phyloP scores from a whole-genome alignment of 1,140 invertebrate species.

The Galleria mellonella region DNA sequence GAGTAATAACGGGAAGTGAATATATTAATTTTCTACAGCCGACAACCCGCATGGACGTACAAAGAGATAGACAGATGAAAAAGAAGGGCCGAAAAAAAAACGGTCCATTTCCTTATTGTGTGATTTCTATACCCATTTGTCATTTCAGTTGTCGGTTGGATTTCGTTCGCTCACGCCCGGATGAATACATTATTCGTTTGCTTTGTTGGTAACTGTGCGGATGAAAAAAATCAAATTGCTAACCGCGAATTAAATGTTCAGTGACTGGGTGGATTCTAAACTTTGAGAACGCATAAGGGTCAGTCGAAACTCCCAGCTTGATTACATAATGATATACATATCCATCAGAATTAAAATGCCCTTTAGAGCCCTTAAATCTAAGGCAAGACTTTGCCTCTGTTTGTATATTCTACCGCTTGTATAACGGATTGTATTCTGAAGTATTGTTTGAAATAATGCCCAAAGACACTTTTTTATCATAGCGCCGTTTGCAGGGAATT shows the following conservation, averaged over 20 bases:
- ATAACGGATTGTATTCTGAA: no score
- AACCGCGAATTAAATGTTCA: conserved; percentile 7
- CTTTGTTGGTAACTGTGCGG: conserved; percentile 14
- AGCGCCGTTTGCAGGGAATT: no score
- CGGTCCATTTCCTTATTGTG: conserved; percentile 25
- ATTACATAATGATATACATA: no score
- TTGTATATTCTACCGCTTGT: no score
- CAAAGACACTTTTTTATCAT: no score
- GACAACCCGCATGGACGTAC: not conserved
- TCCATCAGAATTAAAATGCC: no score
- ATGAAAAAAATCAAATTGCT: conserved; percentile 17
- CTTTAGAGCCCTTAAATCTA: no score
- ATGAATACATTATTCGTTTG: conserved; percentile 23
- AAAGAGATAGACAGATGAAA: not conserved
- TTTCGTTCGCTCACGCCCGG: conserved; percentile 3
- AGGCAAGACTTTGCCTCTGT: no score
- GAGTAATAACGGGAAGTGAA: not conserved
- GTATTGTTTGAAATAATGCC: no score
- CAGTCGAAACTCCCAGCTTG: no score
- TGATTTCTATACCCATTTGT: conserved; percentile 27
- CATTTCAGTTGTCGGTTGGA: conserved; percentile 16
- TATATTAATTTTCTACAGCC: not conserved
- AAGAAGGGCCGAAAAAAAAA: conserved; percentile 4
- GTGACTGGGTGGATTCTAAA: not conserved
- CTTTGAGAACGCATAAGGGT: not conserved